Conservation (phyloP, 2,113 vertebrate genomes). For the Protobothrops flavoviridis region DNA sequence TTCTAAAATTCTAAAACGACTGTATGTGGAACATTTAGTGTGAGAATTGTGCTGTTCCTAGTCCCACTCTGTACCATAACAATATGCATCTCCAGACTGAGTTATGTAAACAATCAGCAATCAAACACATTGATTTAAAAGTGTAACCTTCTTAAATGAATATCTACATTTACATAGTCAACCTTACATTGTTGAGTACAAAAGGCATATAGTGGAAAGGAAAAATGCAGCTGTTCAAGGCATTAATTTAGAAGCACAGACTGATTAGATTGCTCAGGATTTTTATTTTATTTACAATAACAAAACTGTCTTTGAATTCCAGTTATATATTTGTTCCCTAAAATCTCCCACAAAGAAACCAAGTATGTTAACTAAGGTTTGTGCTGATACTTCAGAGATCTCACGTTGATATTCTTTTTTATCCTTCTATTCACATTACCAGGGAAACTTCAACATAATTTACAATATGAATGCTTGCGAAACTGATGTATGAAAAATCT, state of each 20-base stretch:
- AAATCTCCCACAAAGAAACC: background rate
- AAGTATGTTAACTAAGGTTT: background rate
- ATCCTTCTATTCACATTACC: slow-evolving; percentile 10
- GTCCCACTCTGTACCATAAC: background rate
- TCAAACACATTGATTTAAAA: slow-evolving; percentile 31
- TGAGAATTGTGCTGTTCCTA: background rate
- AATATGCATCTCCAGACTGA: background rate
- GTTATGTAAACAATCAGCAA: background rate
- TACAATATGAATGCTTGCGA: slow-evolving; percentile 12
- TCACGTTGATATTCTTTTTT: background rate
- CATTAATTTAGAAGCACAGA: slow-evolving; percentile 45
- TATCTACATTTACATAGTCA: slow-evolving; percentile 58
- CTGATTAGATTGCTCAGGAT: slow-evolving; percentile 35
- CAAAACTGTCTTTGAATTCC: background rate
- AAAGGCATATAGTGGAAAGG: slow-evolving; percentile 54
- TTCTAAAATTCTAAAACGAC: background rate
- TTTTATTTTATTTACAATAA: slow-evolving; percentile 30
- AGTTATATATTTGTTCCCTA: slow-evolving; percentile 18
- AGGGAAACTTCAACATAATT: background rate
- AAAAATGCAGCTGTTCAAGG: slow-evolving; percentile 29
- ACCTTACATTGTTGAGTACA: slow-evolving; percentile 30
- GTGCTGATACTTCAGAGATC: slow-evolving; percentile 22
- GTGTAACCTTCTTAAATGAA: slow-evolving; percentile 27
- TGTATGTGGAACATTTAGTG: background rate
- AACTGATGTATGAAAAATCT: slow-evolving; percentile 13